Percentiles rank a stretch among this genome's conserved stretches.
Evolutionary conservation across 2,797 vertebrate species (phyloP).

Genomic region (Picus viridis): DNA sequence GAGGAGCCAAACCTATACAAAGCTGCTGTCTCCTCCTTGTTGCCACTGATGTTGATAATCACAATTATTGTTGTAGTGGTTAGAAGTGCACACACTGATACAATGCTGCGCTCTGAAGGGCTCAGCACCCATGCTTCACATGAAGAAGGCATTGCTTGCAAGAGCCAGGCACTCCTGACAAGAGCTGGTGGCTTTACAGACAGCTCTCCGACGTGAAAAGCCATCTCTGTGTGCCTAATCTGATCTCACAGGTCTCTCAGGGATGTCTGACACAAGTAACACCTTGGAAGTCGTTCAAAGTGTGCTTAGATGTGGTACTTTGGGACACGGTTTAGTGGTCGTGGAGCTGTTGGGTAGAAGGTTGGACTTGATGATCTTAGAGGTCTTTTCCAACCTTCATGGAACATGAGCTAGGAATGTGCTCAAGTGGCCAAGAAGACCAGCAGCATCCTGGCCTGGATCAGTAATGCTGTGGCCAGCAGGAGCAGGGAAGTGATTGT

Average conservation of each 20-base stretch:
- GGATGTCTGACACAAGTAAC: background rate
- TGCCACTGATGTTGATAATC: conserved; percentile 84
- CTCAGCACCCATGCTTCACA: background rate
- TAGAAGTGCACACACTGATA: background rate
- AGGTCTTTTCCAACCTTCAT: too few relatives aligned
- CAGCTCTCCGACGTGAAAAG: background rate
- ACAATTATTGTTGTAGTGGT: conserved; percentile 70
- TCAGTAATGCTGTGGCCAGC: too few relatives aligned
- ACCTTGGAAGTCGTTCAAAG: rapidly evolving
- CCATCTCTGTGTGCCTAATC: background rate
- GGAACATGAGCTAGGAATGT: too few relatives aligned
- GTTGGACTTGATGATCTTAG: too few relatives aligned
- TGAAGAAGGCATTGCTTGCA: background rate
- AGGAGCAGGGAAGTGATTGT: too few relatives aligned
- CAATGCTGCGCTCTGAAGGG: background rate
- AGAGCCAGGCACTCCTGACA: background rate
- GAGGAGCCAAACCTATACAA: conserved; percentile 75
- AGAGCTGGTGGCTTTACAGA: background rate
- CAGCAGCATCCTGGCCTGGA: too few relatives aligned
- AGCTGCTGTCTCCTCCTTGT: conserved; percentile 42
- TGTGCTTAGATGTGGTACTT: too few relatives aligned
- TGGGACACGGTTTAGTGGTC: too few relatives aligned
- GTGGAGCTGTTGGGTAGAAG: too few relatives aligned
- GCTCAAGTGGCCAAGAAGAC: too few relatives aligned
- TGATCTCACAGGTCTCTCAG: background rate